These are phyloP conservation scores for Anneissia japonica DNA, from an alignment of 35 echinoderm and acorn worm genomes.

Conservation along the genomic window DNA sequence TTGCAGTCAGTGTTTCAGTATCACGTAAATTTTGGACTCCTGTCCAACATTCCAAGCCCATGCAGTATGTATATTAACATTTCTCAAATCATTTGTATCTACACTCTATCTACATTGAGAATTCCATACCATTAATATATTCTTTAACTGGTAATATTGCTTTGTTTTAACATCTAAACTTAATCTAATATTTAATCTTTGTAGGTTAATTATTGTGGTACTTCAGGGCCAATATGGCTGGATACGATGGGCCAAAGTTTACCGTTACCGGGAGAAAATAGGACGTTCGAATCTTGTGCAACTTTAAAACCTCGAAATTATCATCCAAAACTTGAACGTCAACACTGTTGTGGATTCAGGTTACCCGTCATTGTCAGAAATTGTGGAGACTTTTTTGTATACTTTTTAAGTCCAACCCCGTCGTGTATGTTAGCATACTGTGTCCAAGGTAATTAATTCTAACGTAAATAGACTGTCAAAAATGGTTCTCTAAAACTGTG, in stretches of 20 bases:
- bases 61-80: too few relatives aligned
- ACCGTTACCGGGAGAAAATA: conserved; percentile 61
- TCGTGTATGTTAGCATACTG: conserved; percentile 90
- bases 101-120: too few relatives aligned
- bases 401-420: conserved; percentile 64
- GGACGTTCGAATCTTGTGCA: conserved; percentile 46
- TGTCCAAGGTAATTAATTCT: conserved; percentile 45
- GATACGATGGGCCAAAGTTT: conserved; percentile 55
- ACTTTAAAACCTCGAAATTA: conserved; percentile 28
- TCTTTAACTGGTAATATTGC: too few relatives aligned
- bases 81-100: too few relatives aligned
- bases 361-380: conserved; percentile 84
- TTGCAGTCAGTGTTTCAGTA: too few relatives aligned
- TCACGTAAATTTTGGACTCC: too few relatives aligned
- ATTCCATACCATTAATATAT: too few relatives aligned
- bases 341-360: conserved; percentile 65
- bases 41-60: too few relatives aligned
- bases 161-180: background rate
- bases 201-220: conserved; percentile 81
- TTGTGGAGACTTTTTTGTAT: conserved; percentile 91
- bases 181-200: too few relatives aligned
- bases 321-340: background rate
- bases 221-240: conserved; percentile 83
- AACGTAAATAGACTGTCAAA: too few relatives aligned
- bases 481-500: too few relatives aligned